Conservation (phyloP, 2,797 vertebrate species). For the Sebastes nivosus region DNA sequence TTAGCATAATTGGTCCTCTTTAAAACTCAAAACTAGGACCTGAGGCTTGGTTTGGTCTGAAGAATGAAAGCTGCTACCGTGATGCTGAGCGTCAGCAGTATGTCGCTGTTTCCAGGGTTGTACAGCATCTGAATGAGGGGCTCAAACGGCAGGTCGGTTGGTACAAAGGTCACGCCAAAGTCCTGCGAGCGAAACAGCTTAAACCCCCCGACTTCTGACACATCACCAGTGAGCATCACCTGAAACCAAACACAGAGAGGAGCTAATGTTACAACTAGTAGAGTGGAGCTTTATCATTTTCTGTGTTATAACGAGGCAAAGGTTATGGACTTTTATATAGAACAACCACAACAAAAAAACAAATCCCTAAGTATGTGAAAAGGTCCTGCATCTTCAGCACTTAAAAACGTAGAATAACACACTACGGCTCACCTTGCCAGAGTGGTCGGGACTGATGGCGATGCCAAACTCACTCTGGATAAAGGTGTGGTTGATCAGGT, state of each 20-base stretch:
- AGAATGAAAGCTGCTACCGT: slow-evolving; percentile 73
- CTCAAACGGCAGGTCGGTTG: slow-evolving; percentile 88
- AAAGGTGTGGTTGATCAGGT: slow-evolving; percentile 93
- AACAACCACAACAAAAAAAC: background rate
- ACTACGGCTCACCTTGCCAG: slow-evolving; percentile 86
- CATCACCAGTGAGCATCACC: slow-evolving; percentile 92
- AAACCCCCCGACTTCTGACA: slow-evolving; percentile 83
- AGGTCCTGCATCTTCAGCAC: background rate
- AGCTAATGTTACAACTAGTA: background rate
- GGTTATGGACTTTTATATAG: background rate
- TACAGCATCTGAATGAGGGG: slow-evolving; percentile 90
- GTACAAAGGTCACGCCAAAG: slow-evolving; percentile 86
- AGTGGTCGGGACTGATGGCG: slow-evolving; percentile 91
- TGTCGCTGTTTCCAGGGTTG: slow-evolving; percentile 82
- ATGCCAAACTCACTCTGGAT: slow-evolving; percentile 94
- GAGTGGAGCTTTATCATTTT: background rate
- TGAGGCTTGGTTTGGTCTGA: background rate
- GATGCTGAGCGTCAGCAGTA: slow-evolving; percentile 86
- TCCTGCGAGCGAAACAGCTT: slow-evolving; percentile 89
- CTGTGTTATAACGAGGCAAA: background rate
- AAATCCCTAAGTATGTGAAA: background rate
- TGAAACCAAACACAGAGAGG: slow-evolving; percentile 58
- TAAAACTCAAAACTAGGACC: background rate
- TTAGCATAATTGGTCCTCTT: background rate
- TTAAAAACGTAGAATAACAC: background rate